Base-by-base conservation (phyloP, 2,888 invertebrate species). In the Chloroclysta siterata region DNA sequence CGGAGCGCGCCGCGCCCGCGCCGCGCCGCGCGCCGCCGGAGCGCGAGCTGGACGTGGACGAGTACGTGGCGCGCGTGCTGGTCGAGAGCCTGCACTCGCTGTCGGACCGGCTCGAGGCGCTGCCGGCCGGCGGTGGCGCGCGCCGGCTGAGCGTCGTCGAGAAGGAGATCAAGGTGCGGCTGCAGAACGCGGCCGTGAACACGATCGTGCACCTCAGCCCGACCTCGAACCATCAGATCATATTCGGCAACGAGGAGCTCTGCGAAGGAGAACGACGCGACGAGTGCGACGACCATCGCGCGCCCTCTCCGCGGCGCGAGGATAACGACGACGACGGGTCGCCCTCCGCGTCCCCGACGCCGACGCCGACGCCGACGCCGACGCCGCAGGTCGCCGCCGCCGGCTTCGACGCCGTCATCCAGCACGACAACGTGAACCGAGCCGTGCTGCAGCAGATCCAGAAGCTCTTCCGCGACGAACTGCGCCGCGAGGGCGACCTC, bases 31-130 rank as follows among this genome's bases (percentile, higher is more conserved):
- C 8, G 14, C 51, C 14, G 29, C 15, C 33, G 33, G 4, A 5
- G 0, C 33, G 1, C 14, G 83, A 80, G 56, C 75, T 88, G 44
- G 86, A 92, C 70, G 84, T 94, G 22, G 94, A 94, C 73, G 88
- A 90, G 70, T 94, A 93, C 71, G 93, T 94, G 14, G 93, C 94
- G 1, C 89, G 89, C 71, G 89, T 94, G 72, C 77, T 94, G 42
- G 91, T 94, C 7, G 93, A 93, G 72, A 94, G 93, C 69, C 81
- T 94, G 11, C 88, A 93, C 73, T 91, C 93, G 3, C 77, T 93
- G 67, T 86, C 89, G 7, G 93, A 92, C 72, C 91, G 90, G 69
- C 77, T 93, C 8, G 92, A 93, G 68, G 84, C 79, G 44, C 89
- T 90, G 86, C 90, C 84, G 63, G 89, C 88, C 1, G 85, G 88